Conservation (phyloP, 2,888 invertebrate genomes). For the Drosophila sordidula region DNA sequence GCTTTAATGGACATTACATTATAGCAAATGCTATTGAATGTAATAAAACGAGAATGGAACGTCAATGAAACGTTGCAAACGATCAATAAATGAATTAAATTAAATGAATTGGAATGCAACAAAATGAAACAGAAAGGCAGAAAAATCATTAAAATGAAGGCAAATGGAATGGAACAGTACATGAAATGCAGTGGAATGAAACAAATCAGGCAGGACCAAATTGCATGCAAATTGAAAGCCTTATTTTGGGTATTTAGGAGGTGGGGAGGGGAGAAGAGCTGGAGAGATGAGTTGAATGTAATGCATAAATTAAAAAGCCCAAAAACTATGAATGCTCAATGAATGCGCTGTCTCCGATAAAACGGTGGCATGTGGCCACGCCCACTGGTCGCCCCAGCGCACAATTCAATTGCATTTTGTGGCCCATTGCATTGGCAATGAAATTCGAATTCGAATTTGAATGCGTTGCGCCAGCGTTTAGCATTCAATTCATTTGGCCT, state of each 20-base stretch:
- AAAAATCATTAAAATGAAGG: not conserved
- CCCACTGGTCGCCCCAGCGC: not conserved
- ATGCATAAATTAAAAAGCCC: constrained; percentile 76
- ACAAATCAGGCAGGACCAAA: constrained; percentile 36
- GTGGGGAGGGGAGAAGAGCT: not conserved
- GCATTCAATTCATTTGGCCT: constrained; percentile 71
- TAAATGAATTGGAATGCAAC: too few species aligned
- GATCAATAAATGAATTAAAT: too few species aligned
- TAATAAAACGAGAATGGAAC: too few species aligned
- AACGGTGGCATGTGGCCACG: constrained; percentile 22
- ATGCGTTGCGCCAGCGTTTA: constrained; percentile 53
- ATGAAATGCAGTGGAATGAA: constrained; percentile 24
- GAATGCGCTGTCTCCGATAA: constrained; percentile 59
- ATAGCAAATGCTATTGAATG: too few species aligned
- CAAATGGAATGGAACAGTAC: constrained; percentile 24
- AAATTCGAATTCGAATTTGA: constrained; percentile 51
- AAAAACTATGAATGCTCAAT: constrained; percentile 68
- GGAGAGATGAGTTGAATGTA: constrained; percentile 50
- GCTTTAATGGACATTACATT: too few species aligned
- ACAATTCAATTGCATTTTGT: constrained; percentile 33
- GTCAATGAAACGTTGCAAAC: too few species aligned
- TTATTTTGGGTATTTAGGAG: constrained; percentile 21
- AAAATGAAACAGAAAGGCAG: too few species aligned
- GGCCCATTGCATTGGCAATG: constrained; percentile 40
- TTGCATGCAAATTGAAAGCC: constrained; percentile 63